A percentile compares a stretch with the other conserved stretches of the same genome.
phyloP scores from a whole-genome alignment of 2,113 vertebrate genomes.

The Petrocephalus microphthalmus region DNA sequence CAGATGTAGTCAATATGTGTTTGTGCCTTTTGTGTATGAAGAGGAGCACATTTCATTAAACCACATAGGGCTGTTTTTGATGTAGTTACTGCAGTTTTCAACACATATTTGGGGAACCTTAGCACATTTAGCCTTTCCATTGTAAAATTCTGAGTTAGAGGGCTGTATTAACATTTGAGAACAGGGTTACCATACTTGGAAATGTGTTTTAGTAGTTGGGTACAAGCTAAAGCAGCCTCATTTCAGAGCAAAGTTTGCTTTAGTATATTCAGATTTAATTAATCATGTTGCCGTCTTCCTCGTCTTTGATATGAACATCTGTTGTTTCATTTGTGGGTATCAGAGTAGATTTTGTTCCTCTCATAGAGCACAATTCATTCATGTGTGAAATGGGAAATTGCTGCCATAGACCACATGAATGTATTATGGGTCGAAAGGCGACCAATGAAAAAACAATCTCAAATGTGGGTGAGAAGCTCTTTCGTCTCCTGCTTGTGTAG shows the following conservation, averaged over 20 bases:
- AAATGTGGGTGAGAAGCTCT: constrained; percentile 27
- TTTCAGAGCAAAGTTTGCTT: constrained; percentile 5
- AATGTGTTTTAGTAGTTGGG: background rate
- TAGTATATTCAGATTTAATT: constrained; percentile 12
- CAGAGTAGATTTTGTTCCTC: constrained; percentile 22
- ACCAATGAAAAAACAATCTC: constrained; percentile 36
- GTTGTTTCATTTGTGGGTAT: constrained; percentile 40
- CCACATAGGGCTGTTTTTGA: background rate
- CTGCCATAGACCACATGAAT: constrained; percentile 35
- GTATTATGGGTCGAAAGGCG: constrained; percentile 14
- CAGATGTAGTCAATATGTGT: background rate
- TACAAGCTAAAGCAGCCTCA: background rate
- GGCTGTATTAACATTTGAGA: background rate
- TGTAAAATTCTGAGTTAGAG: background rate
- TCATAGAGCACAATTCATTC: constrained; percentile 21
- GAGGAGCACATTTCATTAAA: background rate
- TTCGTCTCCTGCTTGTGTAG: constrained; percentile 23
- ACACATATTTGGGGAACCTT: background rate
- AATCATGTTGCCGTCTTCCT: background rate
- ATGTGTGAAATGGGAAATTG: constrained; percentile 21
- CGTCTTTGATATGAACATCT: constrained; percentile 33
- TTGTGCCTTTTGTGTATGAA: background rate
- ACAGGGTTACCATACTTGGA: background rate
- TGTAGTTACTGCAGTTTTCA: background rate
- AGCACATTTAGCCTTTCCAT: background rate